phyloP scores from a whole-genome alignment of 1,140 invertebrate genomes.

The Proctacanthus coquilletti region DNA sequence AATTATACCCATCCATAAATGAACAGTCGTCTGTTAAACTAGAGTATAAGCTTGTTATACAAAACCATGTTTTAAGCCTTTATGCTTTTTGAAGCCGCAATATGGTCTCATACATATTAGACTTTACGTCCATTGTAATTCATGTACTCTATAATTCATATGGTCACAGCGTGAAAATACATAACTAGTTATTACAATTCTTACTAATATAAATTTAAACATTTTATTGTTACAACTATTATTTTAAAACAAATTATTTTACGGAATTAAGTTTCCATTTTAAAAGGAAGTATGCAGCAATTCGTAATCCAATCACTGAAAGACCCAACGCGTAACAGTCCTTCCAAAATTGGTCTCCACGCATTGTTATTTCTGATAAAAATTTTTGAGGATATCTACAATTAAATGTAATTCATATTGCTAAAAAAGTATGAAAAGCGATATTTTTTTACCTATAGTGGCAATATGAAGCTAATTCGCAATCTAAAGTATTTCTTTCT shows the following conservation, averaged over 20 bases:
- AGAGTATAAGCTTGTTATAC: too few species aligned
- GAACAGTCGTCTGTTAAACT: too few species aligned
- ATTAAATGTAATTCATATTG: not conserved
- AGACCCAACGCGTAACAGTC: conserved; percentile 57
- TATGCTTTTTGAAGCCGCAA: too few species aligned
- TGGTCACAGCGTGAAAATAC: too few species aligned
- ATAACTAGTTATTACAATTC: not conserved
- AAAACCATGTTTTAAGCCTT: too few species aligned
- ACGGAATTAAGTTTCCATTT: conserved; percentile 26
- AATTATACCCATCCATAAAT: too few species aligned
- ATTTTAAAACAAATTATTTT: conserved; percentile 8
- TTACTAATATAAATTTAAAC: not conserved
- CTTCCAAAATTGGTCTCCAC: conserved; percentile 64
- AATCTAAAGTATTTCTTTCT: conserved; percentile 45
- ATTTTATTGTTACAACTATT: conserved; percentile 1
- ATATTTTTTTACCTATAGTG: conserved; percentile 44
- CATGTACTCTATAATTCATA: too few species aligned
- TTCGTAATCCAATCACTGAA: conserved; percentile 54
- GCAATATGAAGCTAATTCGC: conserved; percentile 47
- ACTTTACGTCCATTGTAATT: too few species aligned
- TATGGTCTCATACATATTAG: too few species aligned
- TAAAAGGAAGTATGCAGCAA: conserved; percentile 62
- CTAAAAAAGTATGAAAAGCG: not conserved
- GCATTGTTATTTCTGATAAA: conserved; percentile 63
- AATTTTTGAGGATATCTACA: conserved; percentile 52